Evolutionary conservation across 2,888 invertebrate species (phyloP), one percentile per base, ranked within the genome.

Genomic region (Cheilosia variabilis): DNA sequence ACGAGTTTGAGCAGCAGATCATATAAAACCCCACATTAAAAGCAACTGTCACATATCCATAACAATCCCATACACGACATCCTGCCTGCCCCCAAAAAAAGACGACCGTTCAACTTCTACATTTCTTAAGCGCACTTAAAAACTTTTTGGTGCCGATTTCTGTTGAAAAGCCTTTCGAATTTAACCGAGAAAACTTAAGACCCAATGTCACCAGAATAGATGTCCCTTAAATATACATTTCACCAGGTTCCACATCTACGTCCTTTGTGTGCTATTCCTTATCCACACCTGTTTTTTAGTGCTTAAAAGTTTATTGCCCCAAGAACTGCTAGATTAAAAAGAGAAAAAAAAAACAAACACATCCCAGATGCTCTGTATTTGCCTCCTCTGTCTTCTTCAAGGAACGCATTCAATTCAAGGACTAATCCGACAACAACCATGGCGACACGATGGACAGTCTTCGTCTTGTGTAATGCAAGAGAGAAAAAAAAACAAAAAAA

Each of bases 361-460:
- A 72, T 72, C 66, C 66, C 71, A 77, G 77, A 45, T 82, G 77
- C 66, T 71, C 52, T 7, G 50, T n/a, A 45, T 58, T 58, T 58
- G 27, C 27, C 53, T 57, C 19, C 27, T 53, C 17, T 22, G 6
- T 66, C 73, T 10, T 5, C 45, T 34, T 24, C n/a, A 15, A 53
- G 22, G 19, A 22, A 31, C 3, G 76, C 76, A 77, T 77, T 77
- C 52, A 72, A 76, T 77, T 60, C 65, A 82, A 77, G 71, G 66
- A 77, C 47, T 47, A 27, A 10, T 47, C 47, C 6, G 69, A 63
- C 43, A 55, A 63, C 57, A 71, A 37, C 63, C 24, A 57, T 71
- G 22, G 19, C 34, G 62, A 63, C 78, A 5, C 52, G 37, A 58
- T 65, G 58, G 68, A 60, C 68, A 68, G 7, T 66, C 37, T 4